These are phyloP conservation scores for Sebastes hubbsi DNA, from an alignment of 2,797 vertebrate genomes.

Conservation along the genomic window DNA sequence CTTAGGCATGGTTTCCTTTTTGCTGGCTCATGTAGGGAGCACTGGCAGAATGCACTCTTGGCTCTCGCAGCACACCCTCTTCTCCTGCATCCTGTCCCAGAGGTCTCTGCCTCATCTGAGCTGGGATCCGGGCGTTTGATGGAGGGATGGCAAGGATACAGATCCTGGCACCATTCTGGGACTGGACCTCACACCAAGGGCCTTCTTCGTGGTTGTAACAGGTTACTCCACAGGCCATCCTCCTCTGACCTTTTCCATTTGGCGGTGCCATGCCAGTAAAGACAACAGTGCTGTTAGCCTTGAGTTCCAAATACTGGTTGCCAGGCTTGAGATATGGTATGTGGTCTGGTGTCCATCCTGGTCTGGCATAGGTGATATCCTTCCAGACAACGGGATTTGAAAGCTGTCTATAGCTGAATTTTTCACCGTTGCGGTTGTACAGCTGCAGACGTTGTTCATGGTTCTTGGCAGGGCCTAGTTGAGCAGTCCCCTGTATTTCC, in stretches of 20 bases:
- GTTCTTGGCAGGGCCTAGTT: neutral
- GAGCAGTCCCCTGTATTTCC: neutral
- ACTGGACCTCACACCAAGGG: constrained; percentile 5
- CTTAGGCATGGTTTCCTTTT: neutral
- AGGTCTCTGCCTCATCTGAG: neutral
- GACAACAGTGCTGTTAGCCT: neutral
- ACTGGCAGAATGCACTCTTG: neutral
- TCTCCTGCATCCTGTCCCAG: neutral
- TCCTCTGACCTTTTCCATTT: neutral
- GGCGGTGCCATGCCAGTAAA: neutral
- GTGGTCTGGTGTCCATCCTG: neutral
- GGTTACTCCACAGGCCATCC: neutral
- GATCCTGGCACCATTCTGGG: neutral
- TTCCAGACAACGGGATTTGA: neutral
- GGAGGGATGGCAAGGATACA: neutral
- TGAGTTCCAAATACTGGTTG: neutral
- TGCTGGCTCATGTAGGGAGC: neutral
- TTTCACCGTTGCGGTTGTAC: neutral
- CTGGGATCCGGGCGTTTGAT: too few relatives aligned
- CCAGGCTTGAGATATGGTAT: neutral
- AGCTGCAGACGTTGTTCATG: neutral
- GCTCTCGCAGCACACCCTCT: neutral
- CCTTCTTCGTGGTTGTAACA: neutral
- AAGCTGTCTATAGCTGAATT: neutral
- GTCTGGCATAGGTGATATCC: neutral